These are phyloP conservation scores for human (Homo sapiens) DNA, from an alignment of 2,113 vertebrate species.

Conservation along the genomic window DNA sequence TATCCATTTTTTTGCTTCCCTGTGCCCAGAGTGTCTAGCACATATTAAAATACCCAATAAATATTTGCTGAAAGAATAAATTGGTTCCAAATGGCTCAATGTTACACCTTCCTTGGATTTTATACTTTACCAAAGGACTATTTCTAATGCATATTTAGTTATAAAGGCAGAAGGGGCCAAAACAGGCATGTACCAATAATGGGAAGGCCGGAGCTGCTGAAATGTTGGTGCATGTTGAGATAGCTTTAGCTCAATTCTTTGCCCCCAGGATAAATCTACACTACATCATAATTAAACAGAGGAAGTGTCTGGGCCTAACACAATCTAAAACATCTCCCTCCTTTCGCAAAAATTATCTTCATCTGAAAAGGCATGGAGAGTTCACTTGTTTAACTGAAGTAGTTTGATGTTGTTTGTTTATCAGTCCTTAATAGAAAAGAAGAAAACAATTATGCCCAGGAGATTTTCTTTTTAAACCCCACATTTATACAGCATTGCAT, in stretches of 20 bases:
- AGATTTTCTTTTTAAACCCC: slow-evolving; percentile 21
- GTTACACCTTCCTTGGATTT: neutral
- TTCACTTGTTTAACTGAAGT: slow-evolving; percentile 35
- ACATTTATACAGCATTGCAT: neutral
- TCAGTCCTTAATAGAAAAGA: neutral
- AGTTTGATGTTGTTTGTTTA: neutral
- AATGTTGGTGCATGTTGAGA: neutral
- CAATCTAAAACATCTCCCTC: neutral
- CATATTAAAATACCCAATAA: neutral
- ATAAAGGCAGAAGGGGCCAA: neutral
- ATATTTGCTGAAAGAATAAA: slow-evolving; percentile 21
- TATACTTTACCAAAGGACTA: neutral
- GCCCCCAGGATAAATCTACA: neutral
- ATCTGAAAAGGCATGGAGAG: neutral
- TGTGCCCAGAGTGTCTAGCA: neutral
- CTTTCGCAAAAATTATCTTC: neutral
- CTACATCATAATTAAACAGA: neutral
- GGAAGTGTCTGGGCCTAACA: neutral
- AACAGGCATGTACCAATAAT: neutral
- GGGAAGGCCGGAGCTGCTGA: neutral
- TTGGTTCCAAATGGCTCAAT: neutral
- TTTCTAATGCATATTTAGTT: neutral
- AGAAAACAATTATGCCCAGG: neutral
- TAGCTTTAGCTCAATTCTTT: neutral
- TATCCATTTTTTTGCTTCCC: neutral